These are phyloP conservation scores for Ornithoptera priamus DNA, from an alignment of 2,888 invertebrate species.

Conservation along the genomic window DNA sequence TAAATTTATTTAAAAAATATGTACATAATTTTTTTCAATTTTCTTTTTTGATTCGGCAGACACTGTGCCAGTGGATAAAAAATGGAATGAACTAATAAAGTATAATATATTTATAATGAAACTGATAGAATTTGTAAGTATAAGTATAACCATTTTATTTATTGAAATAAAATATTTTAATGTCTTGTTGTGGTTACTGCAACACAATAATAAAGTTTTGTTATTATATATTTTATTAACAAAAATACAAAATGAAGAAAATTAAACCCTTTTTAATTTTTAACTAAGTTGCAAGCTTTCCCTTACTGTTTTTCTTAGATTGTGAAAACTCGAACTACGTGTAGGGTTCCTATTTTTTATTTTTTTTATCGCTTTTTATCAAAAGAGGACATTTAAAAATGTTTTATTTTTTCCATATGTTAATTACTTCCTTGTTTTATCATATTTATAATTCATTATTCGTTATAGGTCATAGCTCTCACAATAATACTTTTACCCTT, in stretches of 20 bases:
- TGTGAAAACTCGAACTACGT: too few relatives aligned
- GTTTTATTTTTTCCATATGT: slow-evolving; percentile 4
- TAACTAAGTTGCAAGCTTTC: too few relatives aligned
- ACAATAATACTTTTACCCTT: slow-evolving; percentile 57
- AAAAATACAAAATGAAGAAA: not conserved
- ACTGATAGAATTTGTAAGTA: slow-evolving; percentile 74
- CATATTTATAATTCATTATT: slow-evolving; percentile 37
- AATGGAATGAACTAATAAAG: slow-evolving; percentile 68
- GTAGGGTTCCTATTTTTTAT: too few relatives aligned
- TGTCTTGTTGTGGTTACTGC: not conserved
- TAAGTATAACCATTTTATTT: not conserved
- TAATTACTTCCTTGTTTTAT: slow-evolving; percentile 20
- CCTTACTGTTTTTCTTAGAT: too few relatives aligned
- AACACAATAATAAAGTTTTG: not conserved
- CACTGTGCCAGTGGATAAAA: slow-evolving; percentile 72
- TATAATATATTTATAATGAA: slow-evolving; percentile 76
- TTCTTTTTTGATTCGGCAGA: slow-evolving; percentile 46
- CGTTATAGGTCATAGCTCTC: slow-evolving; percentile 63
- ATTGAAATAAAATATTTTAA: not conserved
- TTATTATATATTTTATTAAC: not conserved
- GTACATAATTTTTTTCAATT: not conserved
- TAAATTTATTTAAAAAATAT: too few relatives aligned
- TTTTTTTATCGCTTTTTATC: not conserved
- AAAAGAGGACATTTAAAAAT: not conserved
- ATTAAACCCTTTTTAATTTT: not conserved